Base-by-base conservation (phyloP, 2,797 vertebrate species). In the Xiphorhynchus erythropygius region DNA sequence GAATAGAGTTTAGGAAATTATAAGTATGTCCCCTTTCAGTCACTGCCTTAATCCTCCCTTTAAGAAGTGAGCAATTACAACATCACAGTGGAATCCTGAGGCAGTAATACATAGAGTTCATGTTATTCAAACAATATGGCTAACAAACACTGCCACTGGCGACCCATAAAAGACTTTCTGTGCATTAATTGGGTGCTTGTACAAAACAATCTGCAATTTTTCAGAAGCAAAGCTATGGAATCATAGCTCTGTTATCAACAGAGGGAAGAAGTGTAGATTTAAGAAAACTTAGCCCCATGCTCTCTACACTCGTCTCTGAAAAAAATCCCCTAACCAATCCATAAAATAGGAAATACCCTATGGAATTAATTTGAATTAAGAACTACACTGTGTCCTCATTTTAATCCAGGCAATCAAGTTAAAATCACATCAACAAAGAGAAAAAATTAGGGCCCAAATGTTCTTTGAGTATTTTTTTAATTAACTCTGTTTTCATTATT, bases 361-460 rank as follows among this genome's bases (percentile, higher is more conserved):
- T 56, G 77, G 89, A 94, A 91, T 87, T 19, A 91, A 76, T 78
- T 44, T 77, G 70, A 93, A 68, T 89, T 71, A 65, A 74, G 52
- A 55, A 70, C 47, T 84, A 46, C 32, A 53, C 24, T 28, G 7
- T 68, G 33, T 46, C 53, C 52, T 62, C 30, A 47, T 83, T 94
- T 95, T 89, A 68, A 79, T 90, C 59, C 70, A 89, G 47, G 55
- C 70, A 90, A 77, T 70, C 67, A 81, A 83, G 64, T 84, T 78
- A 80, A 89, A 95, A 85, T 85, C 84, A 95, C 94, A 94, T 86
- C 88, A 96, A 83, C 24, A 39, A 73, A 84, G 47, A 91, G 52
- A 52, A 94, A 84, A 87, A 95, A 83, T 52, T 50, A 75, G 22
- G 25, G 24, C 55, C 46, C 79, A 95, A 87, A 89, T 92, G 37